Evolutionary conservation across 2,888 invertebrate genomes (phyloP), one percentile per base, ranked within the genome.

Genomic region (Campaea margaritaria): DNA sequence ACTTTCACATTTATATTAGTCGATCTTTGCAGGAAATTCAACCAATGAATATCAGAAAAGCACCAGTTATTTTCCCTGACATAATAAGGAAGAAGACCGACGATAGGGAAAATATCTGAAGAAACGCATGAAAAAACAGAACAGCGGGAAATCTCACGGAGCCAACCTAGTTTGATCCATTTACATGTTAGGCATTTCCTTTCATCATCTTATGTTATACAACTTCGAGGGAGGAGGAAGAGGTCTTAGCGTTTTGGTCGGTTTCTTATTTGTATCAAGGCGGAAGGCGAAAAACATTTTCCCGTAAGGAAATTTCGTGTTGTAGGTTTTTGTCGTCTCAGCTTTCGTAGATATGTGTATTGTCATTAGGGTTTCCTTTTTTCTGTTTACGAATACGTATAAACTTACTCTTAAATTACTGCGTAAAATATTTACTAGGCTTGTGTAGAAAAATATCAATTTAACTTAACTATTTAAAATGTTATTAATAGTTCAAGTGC

Each of bases 131-230:
- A 81, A 85, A 78, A 79, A 81, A 78, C 78, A 70, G 67, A 67
- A 74, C 74, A 73, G 68, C 69, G 76, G 76, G 76, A 84, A 84
- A 85, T 85, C 82, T 75, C 62, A 58, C 64, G 52, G 16, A 14
- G 56, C 83, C 76, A 79, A 4, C 44, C 38, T 74, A 73, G 21
- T 8, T 47, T 68, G 79, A 72, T 21, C 67, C 48, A 15, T 53
- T 43, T 27, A 15, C 39, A n/a, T 51, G 44, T 43, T 41, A 48
- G 53, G 27, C 13, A 11, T 52, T 53, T 53, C 50, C 28, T 56
- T 15, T 45, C 10, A 0, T 31, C 34, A 16, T 38, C 21, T 28
- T 2, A 27, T 10, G 16, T 41, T 44, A 59, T 14, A 15, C 10
- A 14, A 28, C 27, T 2, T 49, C 48, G 2, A 54, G 60, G 54